Evolutionary conservation across 2,797 vertebrate genomes (phyloP), one percentile per base, ranked within the genome.

Genomic region (Iguana delicatissima): DNA sequence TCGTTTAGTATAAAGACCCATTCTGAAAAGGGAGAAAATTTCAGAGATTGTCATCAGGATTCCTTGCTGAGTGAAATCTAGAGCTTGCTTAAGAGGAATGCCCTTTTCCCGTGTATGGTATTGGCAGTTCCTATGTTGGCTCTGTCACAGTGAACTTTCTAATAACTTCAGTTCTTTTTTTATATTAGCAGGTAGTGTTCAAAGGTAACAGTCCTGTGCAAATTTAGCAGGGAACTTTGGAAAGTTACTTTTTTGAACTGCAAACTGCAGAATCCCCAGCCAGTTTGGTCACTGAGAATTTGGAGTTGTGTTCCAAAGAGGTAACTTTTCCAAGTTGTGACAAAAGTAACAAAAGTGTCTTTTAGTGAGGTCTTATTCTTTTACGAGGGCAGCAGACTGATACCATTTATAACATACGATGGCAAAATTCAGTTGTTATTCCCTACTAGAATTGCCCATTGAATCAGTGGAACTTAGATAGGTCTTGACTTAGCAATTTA

Each of bases 121-220:
- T 22, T 4, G 6, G 74, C 46, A 3, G 29, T 86, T 89, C 6
- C 35, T 46, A 89, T 90, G 50, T 52, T 29, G 29, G 89, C 79
- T 94, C 29, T n/a, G 88, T 16, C 87, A 13, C 46, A 91, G 67
- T 80, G 69, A 80, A 87, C 64, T 42, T 83, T 42, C 89, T 92
- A 93, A 59, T 55, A 80, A 22, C 38, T 84, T 0, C 32, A 76
- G 16, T 55, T 80, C 89, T 94, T 84, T 81, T 80, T 89, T 87
- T 64, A 80, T 59, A 73, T 81, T 57, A 86, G 74, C 84, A 12
- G 83, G 62, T 55, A 77, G 64, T 87, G n/a, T 67, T 79, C 35
- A 69, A 94, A 85, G 89, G 84, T 89, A 74, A 90, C 80, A 91
- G 8, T 50, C 42, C 59, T 89, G 59, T 38, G 62, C 14, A 64